Conservation (phyloP, 2,113 vertebrate genomes). For the Callaeas wilsoni region DNA sequence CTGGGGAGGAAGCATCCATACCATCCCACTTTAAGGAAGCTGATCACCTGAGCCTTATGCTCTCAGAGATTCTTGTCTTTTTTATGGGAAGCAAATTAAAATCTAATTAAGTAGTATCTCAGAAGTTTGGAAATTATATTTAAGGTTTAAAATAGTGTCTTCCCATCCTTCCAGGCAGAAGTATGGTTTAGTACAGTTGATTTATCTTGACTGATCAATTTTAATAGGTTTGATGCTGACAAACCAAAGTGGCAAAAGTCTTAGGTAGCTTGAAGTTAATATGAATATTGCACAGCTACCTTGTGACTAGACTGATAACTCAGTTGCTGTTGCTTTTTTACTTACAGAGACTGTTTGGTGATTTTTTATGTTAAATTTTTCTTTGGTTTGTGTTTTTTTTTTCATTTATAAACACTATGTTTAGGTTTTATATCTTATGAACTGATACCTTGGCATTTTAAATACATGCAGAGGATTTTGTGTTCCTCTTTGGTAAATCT, state of each 20-base stretch:
- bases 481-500: neutral
- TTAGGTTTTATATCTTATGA: neutral
- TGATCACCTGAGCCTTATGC: fast-evolving
- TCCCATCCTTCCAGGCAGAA: neutral
- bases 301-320: neutral
- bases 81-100: neutral
- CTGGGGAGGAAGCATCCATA: neutral
- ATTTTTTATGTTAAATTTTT: neutral
- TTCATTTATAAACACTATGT: fast-evolving
- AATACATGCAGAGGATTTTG: neutral
- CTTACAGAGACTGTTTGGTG: neutral
- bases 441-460: neutral
- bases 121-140: neutral
- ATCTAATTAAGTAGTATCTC: neutral
- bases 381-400: neutral
- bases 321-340: neutral
- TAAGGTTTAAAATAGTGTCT: neutral
- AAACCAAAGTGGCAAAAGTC: neutral
- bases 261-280: neutral
- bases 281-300: neutral
- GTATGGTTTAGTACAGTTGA: neutral
- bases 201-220: neutral
- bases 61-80: neutral
- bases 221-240: neutral
- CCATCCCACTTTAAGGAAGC: neutral